A percentile compares a stretch with the other conserved stretches of the same genome.
Conservation (phyloP, 2,113 vertebrate genomes). For the Microcebus jonahi region DNA sequence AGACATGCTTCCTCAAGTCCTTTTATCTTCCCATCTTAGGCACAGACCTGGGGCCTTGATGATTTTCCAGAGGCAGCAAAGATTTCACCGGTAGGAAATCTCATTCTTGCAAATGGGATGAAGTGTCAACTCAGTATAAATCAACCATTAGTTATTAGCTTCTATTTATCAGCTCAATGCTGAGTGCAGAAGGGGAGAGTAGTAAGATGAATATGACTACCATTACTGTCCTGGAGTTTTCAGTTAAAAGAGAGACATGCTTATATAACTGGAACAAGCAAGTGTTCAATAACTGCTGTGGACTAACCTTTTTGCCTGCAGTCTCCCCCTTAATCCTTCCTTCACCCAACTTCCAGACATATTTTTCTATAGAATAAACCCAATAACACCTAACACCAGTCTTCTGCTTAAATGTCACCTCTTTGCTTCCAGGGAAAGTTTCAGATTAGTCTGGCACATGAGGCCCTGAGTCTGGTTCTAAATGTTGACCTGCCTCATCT, state of each 20-base stretch:
- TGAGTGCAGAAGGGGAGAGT: neutral
- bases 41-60: neutral
- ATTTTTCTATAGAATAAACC: neutral
- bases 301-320: neutral
- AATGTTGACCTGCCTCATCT: neutral
- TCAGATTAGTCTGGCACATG: neutral
- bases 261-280: neutral
- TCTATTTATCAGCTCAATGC: neutral
- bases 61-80: slow-evolving; percentile 39
- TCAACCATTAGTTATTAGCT: neutral
- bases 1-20: slow-evolving; percentile 34
- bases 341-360: neutral
- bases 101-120: neutral
- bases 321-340: neutral
- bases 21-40: slow-evolving; percentile 13
- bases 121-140: neutral
- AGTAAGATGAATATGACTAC: neutral
- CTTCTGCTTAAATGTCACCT: neutral
- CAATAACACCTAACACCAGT: neutral
- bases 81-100: slow-evolving; percentile 1
- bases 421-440: neutral
- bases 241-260: neutral
- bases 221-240: neutral
- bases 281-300: neutral
- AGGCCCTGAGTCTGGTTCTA: neutral